These are phyloP conservation scores for Notoglanidium macrostoma DNA, from an alignment of 2,797 vertebrate species.

Conservation along the genomic window DNA sequence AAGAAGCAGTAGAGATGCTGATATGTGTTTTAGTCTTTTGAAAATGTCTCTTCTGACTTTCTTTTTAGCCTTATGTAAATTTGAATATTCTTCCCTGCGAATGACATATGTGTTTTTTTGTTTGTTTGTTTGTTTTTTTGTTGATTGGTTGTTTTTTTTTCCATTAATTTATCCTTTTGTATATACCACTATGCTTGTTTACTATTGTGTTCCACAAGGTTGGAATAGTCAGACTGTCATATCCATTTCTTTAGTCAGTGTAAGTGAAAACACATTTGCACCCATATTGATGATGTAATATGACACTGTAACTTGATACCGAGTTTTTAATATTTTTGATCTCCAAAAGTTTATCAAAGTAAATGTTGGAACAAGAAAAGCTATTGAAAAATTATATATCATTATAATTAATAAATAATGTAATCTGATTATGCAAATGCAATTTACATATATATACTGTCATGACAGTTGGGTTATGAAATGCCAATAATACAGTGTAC, in stretches of 20 bases:
- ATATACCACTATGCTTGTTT: slow-evolving; percentile 42
- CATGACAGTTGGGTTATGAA: not conserved
- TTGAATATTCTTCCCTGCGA: not conserved
- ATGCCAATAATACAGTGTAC: not conserved
- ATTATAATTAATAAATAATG: not conserved
- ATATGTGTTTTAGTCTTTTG: slow-evolving; percentile 15
- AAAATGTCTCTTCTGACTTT: slow-evolving; percentile 5
- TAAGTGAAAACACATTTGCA: slow-evolving; percentile 16
- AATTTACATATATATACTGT: slow-evolving; percentile 25
- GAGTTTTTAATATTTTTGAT: slow-evolving; percentile 25
- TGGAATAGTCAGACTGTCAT: not conserved
- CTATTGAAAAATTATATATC: slow-evolving; percentile 11
- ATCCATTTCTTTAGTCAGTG: slow-evolving; percentile 22
- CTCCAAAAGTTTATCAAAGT: slow-evolving; percentile 11
- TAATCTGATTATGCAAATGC: slow-evolving; percentile 4
- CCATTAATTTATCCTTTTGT: slow-evolving; percentile 29
- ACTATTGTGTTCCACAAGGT: slow-evolving; percentile 21
- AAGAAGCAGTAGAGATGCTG: not conserved
- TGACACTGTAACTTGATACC: slow-evolving; percentile 19
- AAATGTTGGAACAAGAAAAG: not conserved
- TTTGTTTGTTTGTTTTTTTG: slow-evolving; percentile 6
- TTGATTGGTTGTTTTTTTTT: not conserved
- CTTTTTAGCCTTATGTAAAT: slow-evolving; percentile 36
- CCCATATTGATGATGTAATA: slow-evolving; percentile 6
- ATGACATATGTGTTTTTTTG: slow-evolving; percentile 16